A percentile compares a stretch with the other conserved stretches of the same genome.
These are phyloP conservation scores for Porites lutea DNA, from an alignment of 64 coral and sea anemone species.

Conservation along the genomic window DNA sequence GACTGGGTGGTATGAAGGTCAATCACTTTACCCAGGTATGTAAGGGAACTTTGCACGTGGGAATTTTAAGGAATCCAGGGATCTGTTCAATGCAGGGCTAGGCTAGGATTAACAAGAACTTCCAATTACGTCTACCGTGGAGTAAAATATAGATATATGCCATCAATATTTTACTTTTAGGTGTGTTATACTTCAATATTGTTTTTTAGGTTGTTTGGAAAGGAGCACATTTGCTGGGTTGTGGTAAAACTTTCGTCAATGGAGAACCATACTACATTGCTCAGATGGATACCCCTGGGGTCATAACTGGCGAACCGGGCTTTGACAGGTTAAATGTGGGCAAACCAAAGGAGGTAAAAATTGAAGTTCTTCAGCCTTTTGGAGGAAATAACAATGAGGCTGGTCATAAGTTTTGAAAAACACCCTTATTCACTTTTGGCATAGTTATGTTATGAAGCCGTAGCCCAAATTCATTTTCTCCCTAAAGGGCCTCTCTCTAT, in stretches of 20 bases:
- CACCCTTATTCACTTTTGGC: no score
- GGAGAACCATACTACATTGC: conserved; percentile 88
- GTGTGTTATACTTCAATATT: background rate
- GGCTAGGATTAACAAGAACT: no score
- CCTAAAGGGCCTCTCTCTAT: no score
- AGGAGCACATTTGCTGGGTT: conserved; percentile 70
- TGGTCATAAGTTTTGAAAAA: no score
- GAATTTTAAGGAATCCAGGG: background rate
- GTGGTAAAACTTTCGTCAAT: conserved; percentile 74
- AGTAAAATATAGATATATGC: no score
- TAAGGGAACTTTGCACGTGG: background rate
- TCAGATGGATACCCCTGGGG: conserved; percentile 82
- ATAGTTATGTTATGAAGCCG: no score
- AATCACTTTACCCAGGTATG: conserved; percentile 88
- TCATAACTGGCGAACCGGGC: conserved; percentile 65
- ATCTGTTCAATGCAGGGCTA: background rate
- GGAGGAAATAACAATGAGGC: no score
- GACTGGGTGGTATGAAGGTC: conserved; percentile 31
- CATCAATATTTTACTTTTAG: no score
- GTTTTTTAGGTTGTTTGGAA: conserved; percentile 72
- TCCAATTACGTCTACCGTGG: no score
- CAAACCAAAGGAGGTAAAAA: conserved; percentile 66
- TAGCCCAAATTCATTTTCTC: no score
- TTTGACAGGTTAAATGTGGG: conserved; percentile 76
- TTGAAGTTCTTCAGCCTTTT: background rate